Evolutionary conservation across 1,140 invertebrate genomes (phyloP), one percentile per base, ranked within the genome.

Genomic region (Drosophila fuyamai): DNA sequence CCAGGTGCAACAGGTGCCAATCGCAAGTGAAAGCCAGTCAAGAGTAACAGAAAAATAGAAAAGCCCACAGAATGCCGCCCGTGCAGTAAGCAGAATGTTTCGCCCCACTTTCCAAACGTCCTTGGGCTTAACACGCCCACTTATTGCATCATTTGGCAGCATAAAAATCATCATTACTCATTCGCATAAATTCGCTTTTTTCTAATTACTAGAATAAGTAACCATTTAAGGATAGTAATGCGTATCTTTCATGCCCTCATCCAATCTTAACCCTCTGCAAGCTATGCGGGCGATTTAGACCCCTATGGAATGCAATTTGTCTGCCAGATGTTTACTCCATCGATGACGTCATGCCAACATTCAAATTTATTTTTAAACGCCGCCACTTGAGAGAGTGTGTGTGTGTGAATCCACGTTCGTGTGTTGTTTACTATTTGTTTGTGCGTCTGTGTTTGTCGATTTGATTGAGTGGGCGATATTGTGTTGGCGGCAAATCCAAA

Each of bases 331-430:
- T 88, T 89, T 80, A 68, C 73, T 68, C 47, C 84, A 55, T n/a
- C 65, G 63, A 80, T 88, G 83, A 88, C 83, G 84, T 88, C 83
- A 88, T 80, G 54, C 50, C 18, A 53, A 72, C 76, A 89, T 71
- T 89, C 59, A 78, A 89, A 88, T 84, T 73, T 88, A 88, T 88
- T 84, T 77, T 68, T 89, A 88, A 75, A 76, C 48, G 47, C 50
- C 59, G 60, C 70, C 44, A 65, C 29, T 29, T 44, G 38, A 51
- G 38, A 27, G 13, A 27, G 35, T 55, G 32, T 51, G 58, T 59
- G 59, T 55, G 48, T 65, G 58, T 38, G 50, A n/a, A 41, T 53
- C 7, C 57, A 36, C 53, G 61, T 67, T 35, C 23, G 36, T 72
- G 57, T 38, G 43, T 76, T 80, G 81, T 78, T 82, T 82, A 83